Conservation (phyloP, 2,113 vertebrate species). For the Thamnophis sirtalis region DNA sequence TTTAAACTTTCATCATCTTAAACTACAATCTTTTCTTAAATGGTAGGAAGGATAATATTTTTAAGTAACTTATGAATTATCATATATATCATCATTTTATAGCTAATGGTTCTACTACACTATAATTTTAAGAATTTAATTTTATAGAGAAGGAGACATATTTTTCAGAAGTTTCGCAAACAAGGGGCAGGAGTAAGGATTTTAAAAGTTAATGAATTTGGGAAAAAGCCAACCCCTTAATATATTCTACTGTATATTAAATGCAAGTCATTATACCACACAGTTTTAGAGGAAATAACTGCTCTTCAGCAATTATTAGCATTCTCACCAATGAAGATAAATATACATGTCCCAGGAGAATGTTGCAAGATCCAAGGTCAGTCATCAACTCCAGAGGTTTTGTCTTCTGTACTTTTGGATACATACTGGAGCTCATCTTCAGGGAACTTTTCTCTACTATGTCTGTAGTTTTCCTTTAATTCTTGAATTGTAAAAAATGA, state of each 20-base stretch:
- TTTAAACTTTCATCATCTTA: background rate
- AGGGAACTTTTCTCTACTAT: background rate
- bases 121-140: background rate
- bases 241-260: background rate
- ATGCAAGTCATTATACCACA: background rate
- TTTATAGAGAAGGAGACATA: background rate
- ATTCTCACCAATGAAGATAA: background rate
- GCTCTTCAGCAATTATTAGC: background rate
- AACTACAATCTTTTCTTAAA: background rate
- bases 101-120: background rate
- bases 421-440: background rate
- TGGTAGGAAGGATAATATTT: background rate
- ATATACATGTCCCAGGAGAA: background rate
- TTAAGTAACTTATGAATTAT: background rate
- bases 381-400: background rate
- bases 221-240: background rate
- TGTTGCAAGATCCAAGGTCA: background rate
- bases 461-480: background rate
- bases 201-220: background rate
- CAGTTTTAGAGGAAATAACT: background rate
- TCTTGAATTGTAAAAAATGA: background rate
- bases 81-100: background rate
- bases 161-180: background rate
- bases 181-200: background rate
- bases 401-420: background rate